Conservation (phyloP, 2,113 vertebrate species). For the Arvicanthis niloticus region DNA sequence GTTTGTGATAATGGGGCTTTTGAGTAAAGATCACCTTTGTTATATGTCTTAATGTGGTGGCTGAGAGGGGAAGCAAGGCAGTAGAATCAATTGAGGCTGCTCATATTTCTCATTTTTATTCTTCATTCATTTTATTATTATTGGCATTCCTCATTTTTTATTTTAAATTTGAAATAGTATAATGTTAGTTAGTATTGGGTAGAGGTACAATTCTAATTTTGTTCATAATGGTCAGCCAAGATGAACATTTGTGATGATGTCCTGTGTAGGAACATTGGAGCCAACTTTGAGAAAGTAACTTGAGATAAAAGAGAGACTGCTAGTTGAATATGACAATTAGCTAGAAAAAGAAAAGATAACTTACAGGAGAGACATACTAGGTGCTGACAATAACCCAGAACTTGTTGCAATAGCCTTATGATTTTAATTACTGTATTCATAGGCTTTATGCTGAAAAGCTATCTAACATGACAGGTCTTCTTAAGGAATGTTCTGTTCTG, state of each 20-base stretch:
- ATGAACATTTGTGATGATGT: conserved; percentile 11
- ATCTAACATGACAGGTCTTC: conserved; percentile 40
- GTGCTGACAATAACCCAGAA: conserved; percentile 21
- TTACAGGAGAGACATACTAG: conserved; percentile 4
- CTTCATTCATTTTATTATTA: neutral
- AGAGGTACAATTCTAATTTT: conserved; percentile 57
- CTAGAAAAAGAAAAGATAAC: conserved; percentile 52
- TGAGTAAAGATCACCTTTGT: neutral
- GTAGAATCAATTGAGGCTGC: neutral
- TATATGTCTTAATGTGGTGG: neutral
- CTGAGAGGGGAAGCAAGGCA: neutral
- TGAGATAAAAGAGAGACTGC: conserved; percentile 43
- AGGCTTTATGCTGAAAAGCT: conserved; percentile 57
- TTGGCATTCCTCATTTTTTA: conserved; percentile 2
- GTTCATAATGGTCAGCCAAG: conserved; percentile 20
- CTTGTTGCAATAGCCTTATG: conserved; percentile 44
- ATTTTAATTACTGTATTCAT: conserved; percentile 40
- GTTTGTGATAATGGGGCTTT: neutral
- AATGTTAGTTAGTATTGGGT: neutral
- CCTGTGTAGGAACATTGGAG: neutral
- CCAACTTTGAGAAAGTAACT: conserved; percentile 24
- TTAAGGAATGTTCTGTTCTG: conserved; percentile 32
- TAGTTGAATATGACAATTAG: conserved; percentile 52
- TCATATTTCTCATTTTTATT: neutral
- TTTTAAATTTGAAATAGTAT: conserved; percentile 45